Evolutionary conservation across 2,888 invertebrate species (phyloP), one percentile per base, ranked within the genome.

Genomic region (Tetragonula carbonaria): DNA sequence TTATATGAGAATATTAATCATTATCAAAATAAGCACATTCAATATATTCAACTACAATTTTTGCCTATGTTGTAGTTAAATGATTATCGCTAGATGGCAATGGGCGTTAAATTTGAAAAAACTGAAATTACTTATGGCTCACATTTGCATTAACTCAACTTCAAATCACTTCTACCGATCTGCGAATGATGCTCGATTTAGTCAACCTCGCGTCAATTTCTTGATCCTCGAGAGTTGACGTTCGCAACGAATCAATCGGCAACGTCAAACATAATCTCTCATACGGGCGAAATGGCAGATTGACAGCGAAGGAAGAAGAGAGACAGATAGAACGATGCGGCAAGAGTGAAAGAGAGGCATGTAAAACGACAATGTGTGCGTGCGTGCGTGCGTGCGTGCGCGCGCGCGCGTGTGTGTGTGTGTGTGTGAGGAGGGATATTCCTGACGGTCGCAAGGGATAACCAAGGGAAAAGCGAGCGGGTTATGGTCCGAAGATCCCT

Each of bases 401-500:
- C n/a, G n/a, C n/a, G n/a, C n/a, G n/a, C n/a, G 28, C 2, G 28
- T 28, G 28, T 28, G 38, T 8, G 38, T 38, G 38, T 8, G 45
- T 45, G 53, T 81, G 70, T 38, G 87, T 87, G 81, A 78, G 73
- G 81, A 73, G 79, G 83, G 87, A 87, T 85, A 84, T 87, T 82
- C 85, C 85, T 78, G 84, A 70, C 80, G 86, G 82, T 87, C 88
- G 86, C 87, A 74, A 66, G 86, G 91, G 91, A 91, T 90, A 91
- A 88, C 87, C 87, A 80, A 45, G 45, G 45, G 90, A 82, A 87
- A 89, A 88, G 87, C 78, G 85, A 90, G 87, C 80, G 86, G 90
- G 89, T 90, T 90, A 90, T 89, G 85, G 88, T 86, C 81, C 76
- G 68, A 77, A 86, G 90, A 88, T 91, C 84, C 74, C 88, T 81